These are phyloP conservation scores for Phacellophora camtschatica DNA, from an alignment of 30 jellyfish, hydroid and myxozoan genomes.

Conservation along the genomic window DNA sequence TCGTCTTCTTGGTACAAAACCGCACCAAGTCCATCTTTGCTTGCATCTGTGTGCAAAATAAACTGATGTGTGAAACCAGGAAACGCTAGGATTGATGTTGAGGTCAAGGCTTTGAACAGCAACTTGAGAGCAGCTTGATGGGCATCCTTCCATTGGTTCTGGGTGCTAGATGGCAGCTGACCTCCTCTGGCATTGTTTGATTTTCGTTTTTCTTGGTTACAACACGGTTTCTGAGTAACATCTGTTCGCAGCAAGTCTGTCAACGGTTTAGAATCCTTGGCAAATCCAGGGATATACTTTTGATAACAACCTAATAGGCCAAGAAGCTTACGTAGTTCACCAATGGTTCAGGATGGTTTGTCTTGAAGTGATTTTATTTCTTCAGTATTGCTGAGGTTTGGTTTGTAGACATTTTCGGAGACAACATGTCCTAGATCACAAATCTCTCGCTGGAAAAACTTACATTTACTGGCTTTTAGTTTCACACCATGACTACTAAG, in stretches of 20 bases:
- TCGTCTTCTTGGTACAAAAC: constrained; percentile 30
- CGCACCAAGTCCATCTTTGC: constrained; percentile 22
- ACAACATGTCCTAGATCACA: constrained; percentile 20
- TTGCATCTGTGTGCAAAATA: constrained; percentile 43
- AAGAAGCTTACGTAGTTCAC: constrained; percentile 24
- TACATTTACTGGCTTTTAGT: constrained; percentile 39
- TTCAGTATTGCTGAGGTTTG: constrained; percentile 14
- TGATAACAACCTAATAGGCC: constrained; percentile 43
- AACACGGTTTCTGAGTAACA: background rate
- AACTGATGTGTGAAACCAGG: constrained; percentile 10
- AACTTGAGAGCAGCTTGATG: background rate
- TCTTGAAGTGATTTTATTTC: background rate
- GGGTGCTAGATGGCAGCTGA: background rate
- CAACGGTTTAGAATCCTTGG: constrained; percentile 41
- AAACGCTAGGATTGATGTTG: constrained; percentile 33
- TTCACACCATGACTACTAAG: constrained; percentile 25
- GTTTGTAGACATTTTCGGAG: background rate
- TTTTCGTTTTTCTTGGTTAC: background rate
- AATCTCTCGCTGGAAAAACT: constrained; percentile 41
- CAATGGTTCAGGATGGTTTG: constrained; percentile 7
- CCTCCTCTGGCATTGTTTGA: background rate
- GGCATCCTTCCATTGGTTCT: background rate
- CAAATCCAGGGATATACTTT: constrained; percentile 4
- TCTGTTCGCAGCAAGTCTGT: constrained; percentile 18
- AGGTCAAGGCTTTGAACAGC: background rate